These are phyloP conservation scores for Sarcophaga peregrina DNA, from an alignment of 1,140 invertebrate genomes.

Conservation along the genomic window DNA sequence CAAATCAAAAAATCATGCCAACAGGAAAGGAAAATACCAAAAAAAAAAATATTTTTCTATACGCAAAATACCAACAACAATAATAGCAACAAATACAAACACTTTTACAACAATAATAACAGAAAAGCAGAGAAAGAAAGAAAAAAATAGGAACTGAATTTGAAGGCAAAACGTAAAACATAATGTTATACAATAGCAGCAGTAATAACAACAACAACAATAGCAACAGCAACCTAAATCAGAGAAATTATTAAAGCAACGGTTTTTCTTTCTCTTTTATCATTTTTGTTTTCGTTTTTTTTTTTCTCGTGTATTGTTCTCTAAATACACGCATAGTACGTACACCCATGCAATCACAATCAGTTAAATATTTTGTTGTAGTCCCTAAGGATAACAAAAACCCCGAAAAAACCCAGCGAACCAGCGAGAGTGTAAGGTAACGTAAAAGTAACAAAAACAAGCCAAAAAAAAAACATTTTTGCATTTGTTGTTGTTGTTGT, in stretches of 20 bases:
- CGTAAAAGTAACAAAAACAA: background rate
- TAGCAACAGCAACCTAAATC: too few relatives aligned
- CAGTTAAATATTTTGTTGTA: constrained; percentile 66
- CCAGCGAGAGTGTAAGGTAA: background rate
- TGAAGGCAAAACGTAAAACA: background rate
- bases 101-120: constrained; percentile 47
- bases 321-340: constrained; percentile 30
- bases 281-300: too few relatives aligned
- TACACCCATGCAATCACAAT: constrained; percentile 65
- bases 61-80: background rate
- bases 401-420: too few relatives aligned
- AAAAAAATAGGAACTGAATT: background rate
- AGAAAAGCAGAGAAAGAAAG: constrained; percentile 43
- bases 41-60: background rate
- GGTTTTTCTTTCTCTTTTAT: too few relatives aligned
- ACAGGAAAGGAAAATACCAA: constrained; percentile 46
- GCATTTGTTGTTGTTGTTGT: background rate
- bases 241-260: background rate
- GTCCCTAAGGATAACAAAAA: constrained; percentile 44
- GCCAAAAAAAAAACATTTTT: background rate
- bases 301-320: too few relatives aligned
- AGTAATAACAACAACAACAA: background rate
- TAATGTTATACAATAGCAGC: background rate
- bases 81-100: constrained; percentile 24
- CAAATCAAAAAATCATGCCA: constrained; percentile 63